phyloP scores from a whole-genome alignment of 2,797 vertebrate genomes.

The Psittacula echo region DNA sequence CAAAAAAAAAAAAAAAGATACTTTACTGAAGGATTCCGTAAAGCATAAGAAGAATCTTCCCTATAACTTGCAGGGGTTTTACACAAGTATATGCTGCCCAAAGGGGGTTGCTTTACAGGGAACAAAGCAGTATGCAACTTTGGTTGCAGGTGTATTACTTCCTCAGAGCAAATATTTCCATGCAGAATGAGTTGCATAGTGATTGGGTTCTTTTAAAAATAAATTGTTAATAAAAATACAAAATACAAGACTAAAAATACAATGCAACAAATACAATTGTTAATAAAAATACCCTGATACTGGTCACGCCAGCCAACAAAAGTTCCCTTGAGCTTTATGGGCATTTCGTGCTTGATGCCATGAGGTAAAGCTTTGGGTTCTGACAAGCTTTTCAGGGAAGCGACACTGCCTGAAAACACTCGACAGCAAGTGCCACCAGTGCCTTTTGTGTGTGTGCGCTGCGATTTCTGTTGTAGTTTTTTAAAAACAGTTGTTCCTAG shows the following conservation, averaged over 20 bases:
- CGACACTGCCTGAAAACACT: background rate
- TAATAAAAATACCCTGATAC: background rate
- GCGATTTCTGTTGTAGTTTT: background rate
- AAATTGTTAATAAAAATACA: background rate
- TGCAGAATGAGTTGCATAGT: background rate
- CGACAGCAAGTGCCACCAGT: rapidly evolving
- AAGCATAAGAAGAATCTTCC: background rate
- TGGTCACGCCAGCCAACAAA: background rate
- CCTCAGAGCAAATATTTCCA: background rate
- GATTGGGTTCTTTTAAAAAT: background rate
- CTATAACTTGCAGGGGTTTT: rapidly evolving
- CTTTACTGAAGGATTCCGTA: background rate
- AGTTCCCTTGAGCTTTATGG: background rate
- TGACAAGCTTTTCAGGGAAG: background rate
- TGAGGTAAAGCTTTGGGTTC: background rate
- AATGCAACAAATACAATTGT: background rate
- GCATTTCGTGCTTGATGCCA: background rate
- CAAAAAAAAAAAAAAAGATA: background rate
- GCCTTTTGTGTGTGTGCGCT: rapidly evolving
- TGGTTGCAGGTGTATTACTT: background rate
- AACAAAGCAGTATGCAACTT: background rate
- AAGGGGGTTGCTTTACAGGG: background rate
- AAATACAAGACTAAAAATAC: background rate
- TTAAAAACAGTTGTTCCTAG: background rate
- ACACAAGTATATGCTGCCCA: background rate